Evolutionary conservation across 2,888 invertebrate species (phyloP).

Genomic region (Noctuana brunneofusca): DNA sequence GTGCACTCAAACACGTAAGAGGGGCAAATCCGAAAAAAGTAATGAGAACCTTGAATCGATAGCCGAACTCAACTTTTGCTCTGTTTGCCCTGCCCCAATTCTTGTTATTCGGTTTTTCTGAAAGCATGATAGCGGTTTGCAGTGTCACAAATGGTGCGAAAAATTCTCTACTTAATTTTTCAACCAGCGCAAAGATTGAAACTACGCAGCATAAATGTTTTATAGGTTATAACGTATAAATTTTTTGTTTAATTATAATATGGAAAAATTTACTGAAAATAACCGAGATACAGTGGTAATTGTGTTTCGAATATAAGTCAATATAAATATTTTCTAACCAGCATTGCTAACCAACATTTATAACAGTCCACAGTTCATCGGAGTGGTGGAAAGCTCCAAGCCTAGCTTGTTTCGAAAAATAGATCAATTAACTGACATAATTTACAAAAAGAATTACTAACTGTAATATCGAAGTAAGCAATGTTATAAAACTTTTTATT

Average conservation of each 20-base stretch:
- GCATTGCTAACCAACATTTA: too few species aligned
- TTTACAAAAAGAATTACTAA: neutral
- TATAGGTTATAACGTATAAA: neutral
- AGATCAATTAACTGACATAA: neutral
- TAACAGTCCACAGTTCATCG: too few species aligned
- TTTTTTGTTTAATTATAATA: too few species aligned
- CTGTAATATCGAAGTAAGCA: neutral
- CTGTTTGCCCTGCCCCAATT: slow-evolving; percentile 30
- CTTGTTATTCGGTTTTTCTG: slow-evolving; percentile 28
- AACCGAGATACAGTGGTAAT: too few species aligned
- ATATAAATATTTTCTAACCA: too few species aligned
- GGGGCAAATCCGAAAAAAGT: slow-evolving; percentile 62
- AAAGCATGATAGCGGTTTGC: slow-evolving; percentile 27
- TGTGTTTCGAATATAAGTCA: too few species aligned
- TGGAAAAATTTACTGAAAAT: too few species aligned
- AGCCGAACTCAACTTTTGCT: slow-evolving; percentile 38
- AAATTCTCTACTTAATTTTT: slow-evolving; percentile 18
- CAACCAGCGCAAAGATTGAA: slow-evolving; percentile 6
- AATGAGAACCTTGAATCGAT: slow-evolving; percentile 59
- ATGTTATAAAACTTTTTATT: slow-evolving; percentile 19
- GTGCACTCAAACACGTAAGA: slow-evolving; percentile 67
- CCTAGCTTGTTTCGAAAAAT: too few species aligned
- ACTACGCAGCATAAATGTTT: neutral
- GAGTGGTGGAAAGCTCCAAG: too few species aligned
- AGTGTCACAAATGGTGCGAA: slow-evolving; percentile 24